phyloP scores from a whole-genome alignment of 2,888 invertebrate genomes.

The Catocala sponsa region DNA sequence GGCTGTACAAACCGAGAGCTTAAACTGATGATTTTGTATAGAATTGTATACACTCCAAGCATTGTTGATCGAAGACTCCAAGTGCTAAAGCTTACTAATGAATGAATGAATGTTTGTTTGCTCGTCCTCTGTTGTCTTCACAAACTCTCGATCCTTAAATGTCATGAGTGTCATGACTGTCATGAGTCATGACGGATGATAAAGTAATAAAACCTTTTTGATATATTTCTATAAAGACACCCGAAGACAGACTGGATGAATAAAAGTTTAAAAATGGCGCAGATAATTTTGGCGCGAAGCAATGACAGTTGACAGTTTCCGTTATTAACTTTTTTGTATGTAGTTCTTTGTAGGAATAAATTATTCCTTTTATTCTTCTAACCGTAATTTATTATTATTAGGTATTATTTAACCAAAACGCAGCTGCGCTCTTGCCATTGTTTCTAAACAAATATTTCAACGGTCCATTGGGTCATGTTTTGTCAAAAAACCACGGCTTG shows the following conservation, averaged over 20 bases:
- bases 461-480: conserved; percentile 14
- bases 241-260: no score
- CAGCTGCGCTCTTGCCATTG: conserved; percentile 41
- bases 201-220: not conserved
- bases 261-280: no score
- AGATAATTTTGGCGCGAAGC: no score
- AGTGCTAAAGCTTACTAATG: not conserved
- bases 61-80: no score
- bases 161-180: no score
- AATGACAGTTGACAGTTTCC: no score
- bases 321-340: no score
- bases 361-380: no score
- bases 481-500: conserved; percentile 38
- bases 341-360: no score
- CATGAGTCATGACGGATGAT: not conserved
- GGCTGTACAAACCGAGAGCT: not conserved
- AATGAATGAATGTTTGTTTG: not conserved
- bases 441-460: conserved; percentile 44
- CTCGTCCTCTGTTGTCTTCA: not conserved
- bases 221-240: not conserved
- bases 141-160: no score
- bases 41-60: not conserved
- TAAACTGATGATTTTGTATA: not conserved
- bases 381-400: not conserved
- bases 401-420: conserved; percentile 3